Evolutionary conservation across 2,113 vertebrate genomes (phyloP).

Genomic region (Atherinomorus stipes): DNA sequence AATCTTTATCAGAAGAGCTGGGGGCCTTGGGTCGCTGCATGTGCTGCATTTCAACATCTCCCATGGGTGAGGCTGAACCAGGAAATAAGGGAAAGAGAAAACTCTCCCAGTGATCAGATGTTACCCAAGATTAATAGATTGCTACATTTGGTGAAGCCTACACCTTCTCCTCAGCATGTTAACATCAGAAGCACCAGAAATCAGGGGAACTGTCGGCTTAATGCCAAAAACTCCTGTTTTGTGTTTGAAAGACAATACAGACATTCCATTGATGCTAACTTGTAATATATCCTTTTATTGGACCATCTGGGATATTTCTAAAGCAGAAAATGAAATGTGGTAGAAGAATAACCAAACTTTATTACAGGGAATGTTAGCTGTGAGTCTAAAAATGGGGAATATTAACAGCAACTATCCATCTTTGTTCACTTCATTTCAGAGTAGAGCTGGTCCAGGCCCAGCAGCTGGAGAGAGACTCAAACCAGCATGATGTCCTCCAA

Average conservation of each 20-base stretch:
- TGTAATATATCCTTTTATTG: conserved; percentile 30
- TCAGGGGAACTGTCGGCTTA: conserved; percentile 74
- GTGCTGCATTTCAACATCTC: conserved; percentile 56
- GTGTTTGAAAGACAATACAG: conserved; percentile 59
- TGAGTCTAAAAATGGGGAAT: conserved; percentile 46
- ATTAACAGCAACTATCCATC: conserved; percentile 54
- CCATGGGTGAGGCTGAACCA: conserved; percentile 56
- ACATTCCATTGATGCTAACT: conserved; percentile 26
- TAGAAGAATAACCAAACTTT: conserved; percentile 21
- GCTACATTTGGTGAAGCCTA: conserved; percentile 61
- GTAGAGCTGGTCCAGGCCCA: conserved; percentile 47
- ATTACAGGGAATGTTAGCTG: conserved; percentile 7
- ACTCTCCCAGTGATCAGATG: conserved; percentile 67
- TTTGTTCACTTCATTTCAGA: conserved; percentile 52
- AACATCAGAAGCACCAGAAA: conserved; percentile 67
- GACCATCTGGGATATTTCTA: conserved; percentile 13
- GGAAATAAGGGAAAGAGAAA: conserved; percentile 64
- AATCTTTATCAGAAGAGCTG: conserved; percentile 75
- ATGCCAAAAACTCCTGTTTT: conserved; percentile 69
- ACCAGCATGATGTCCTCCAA: conserved; percentile 61
- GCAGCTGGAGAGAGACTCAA: conserved; percentile 49
- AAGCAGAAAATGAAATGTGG: conserved; percentile 36
- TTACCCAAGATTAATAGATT: conserved; percentile 78
- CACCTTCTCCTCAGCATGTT: conserved; percentile 47
- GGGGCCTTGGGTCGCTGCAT: conserved; percentile 32